Conservation (phyloP, 2,113 vertebrate species). For the Gnathonemus longibarbis region DNA sequence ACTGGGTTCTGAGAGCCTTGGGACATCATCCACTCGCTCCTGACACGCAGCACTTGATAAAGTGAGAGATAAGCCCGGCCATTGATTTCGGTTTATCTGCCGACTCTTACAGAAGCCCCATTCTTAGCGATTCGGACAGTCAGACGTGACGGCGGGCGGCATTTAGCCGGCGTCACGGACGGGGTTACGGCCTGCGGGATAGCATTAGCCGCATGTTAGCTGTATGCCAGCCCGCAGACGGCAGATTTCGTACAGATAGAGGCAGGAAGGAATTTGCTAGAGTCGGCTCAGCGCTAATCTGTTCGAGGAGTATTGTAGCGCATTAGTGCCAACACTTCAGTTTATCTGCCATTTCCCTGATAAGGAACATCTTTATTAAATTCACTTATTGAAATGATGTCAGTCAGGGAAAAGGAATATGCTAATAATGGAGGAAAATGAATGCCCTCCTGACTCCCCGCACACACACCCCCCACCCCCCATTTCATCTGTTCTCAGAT, state of each 20-base stretch:
- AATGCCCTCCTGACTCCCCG: background rate
- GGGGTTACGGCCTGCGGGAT: constrained; percentile 30
- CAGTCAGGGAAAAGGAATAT: constrained; percentile 69
- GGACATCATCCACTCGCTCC: background rate
- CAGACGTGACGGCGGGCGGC: background rate
- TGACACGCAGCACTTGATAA: background rate
- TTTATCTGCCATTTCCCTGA: constrained; percentile 72
- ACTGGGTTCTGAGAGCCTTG: background rate
- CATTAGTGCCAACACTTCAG: constrained; percentile 74
- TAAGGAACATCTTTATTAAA: constrained; percentile 87
- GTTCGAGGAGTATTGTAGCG: constrained; percentile 74
- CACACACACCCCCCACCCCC: background rate
- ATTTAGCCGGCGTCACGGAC: background rate
- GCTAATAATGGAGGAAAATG: constrained; percentile 56
- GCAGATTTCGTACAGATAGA: constrained; percentile 69
- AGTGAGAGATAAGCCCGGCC: background rate
- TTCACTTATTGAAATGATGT: constrained; percentile 72
- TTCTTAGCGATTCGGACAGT: background rate
- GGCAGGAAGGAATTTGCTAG: constrained; percentile 68
- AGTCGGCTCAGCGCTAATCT: constrained; percentile 67
- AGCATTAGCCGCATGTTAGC: constrained; percentile 62
- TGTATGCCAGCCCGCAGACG: constrained; percentile 70
- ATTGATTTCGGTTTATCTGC: background rate
- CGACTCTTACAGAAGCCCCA: background rate
- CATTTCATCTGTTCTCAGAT: background rate